Evolutionary conservation across 2,797 vertebrate genomes (phyloP), one percentile per base, ranked within the genome.

Genomic region (Syndactyla subalaris): DNA sequence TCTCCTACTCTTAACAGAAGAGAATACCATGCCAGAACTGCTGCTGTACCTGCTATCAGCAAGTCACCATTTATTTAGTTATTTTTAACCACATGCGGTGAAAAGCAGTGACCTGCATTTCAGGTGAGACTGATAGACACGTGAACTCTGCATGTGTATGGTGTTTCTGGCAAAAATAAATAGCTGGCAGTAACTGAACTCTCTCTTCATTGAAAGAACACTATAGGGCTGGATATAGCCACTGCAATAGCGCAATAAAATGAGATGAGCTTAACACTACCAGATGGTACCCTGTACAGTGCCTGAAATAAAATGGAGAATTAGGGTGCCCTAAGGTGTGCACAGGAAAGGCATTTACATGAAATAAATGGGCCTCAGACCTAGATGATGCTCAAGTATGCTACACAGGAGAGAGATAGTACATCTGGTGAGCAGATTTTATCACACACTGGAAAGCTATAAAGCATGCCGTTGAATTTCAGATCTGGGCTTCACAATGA

Each of bases 271-370:
- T 98, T 97, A 97, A 98, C 97, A 96, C 97, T 98, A 98, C 98
- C 99, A 99, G 99, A 99, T 99, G 99, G 99, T 99, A 98, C 98
- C 98, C 98, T 98, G 99, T 98, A 98, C 98, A 98, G 98, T 98
- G 98, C 98, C 98, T 99, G 98, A 98, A 99, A 99, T 99, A 99
- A 99, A 99, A 99, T 97, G 98, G 98, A 99, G 98, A 99, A 99
- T 99, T 99, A 99, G 98, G 98, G 98, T 98, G 99, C 98, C 99
- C 99, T 98, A 98, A 99, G 98, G 99, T 99, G 99, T 98, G 98
- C 98, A 98, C 98, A 98, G 98, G 98, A 98, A 99, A 98, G 98
- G 98, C 98, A 99, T 99, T 99, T 99, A 99, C 98, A 99, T 98
- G 98, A 99, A 99, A 99, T 99, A 99, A 99, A 99, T 99, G 99